Evolutionary conservation across 2,113 vertebrate species (phyloP).

Genomic region (Cebus imitator): DNA sequence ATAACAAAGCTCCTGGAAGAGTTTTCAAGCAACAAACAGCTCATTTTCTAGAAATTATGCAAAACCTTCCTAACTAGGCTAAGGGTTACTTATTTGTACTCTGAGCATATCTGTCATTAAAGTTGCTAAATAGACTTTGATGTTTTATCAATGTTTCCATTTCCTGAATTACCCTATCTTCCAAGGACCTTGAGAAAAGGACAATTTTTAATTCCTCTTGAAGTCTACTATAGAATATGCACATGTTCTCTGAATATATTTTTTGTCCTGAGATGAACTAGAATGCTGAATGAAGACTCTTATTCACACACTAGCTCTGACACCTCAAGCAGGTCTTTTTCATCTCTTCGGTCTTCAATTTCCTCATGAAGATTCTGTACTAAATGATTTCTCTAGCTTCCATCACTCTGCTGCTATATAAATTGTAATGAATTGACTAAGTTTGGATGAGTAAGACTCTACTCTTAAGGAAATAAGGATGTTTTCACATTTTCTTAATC

Average conservation of each 20-base stretch:
- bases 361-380: background rate
- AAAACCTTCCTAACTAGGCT: background rate
- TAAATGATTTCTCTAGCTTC: background rate
- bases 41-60: background rate
- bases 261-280: background rate
- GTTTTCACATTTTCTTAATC: constrained; percentile 6
- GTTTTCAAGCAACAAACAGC: constrained; percentile 28
- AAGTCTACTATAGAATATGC: background rate
- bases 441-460: background rate
- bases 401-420: background rate
- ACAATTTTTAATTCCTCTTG: constrained; percentile 6
- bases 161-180: background rate
- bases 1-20: background rate
- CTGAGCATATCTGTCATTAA: background rate
- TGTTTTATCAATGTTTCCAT: background rate
- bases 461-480: background rate
- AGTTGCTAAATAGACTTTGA: background rate
- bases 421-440: background rate
- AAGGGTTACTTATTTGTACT: background rate
- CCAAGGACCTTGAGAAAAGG: background rate
- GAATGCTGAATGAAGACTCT: background rate
- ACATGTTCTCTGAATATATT: background rate
- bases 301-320: background rate
- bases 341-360: background rate
- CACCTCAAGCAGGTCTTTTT: background rate